Evolutionary conservation across 2,113 vertebrate genomes (phyloP).

Genomic region (Pedionomus torquatus): DNA sequence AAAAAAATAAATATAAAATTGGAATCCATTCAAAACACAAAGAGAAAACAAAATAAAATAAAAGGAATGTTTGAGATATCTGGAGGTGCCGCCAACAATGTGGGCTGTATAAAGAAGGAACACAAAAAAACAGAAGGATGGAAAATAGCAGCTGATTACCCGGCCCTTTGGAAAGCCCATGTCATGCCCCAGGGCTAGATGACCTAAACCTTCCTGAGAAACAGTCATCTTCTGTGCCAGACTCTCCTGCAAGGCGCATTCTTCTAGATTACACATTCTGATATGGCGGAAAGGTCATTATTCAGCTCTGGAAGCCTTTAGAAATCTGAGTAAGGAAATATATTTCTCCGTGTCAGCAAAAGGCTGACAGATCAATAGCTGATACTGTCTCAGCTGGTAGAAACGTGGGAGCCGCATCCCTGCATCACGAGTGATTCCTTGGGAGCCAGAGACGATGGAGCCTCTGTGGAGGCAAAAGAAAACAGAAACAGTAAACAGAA

Average conservation of each 20-base stretch:
- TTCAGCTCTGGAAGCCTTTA: constrained; percentile 26
- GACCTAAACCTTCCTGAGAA: not conserved
- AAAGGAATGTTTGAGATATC: not conserved
- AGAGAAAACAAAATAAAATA: not conserved
- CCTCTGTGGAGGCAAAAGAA: not conserved
- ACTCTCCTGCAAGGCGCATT: not conserved
- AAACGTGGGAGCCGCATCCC: not conserved
- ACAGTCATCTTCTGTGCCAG: not conserved
- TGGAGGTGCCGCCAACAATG: not conserved
- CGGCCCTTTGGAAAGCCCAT: not conserved
- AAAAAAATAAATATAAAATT: not conserved
- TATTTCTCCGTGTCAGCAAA: constrained; percentile 38
- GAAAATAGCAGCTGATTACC: not conserved
- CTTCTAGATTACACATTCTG: constrained; percentile 42
- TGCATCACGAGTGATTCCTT: not conserved
- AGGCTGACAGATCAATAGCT: constrained; percentile 50
- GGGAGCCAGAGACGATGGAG: not conserved
- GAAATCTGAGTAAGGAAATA: constrained; percentile 46
- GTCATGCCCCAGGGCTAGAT: not conserved
- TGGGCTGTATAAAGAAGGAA: not conserved
- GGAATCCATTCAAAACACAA: not conserved
- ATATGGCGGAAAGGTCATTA: constrained; percentile 17
- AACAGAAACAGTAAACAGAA: not conserved
- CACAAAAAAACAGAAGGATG: not conserved
- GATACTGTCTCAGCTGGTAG: not conserved